Conservation (phyloP, 2,113 vertebrate species). For the Nothocercus julius region DNA sequence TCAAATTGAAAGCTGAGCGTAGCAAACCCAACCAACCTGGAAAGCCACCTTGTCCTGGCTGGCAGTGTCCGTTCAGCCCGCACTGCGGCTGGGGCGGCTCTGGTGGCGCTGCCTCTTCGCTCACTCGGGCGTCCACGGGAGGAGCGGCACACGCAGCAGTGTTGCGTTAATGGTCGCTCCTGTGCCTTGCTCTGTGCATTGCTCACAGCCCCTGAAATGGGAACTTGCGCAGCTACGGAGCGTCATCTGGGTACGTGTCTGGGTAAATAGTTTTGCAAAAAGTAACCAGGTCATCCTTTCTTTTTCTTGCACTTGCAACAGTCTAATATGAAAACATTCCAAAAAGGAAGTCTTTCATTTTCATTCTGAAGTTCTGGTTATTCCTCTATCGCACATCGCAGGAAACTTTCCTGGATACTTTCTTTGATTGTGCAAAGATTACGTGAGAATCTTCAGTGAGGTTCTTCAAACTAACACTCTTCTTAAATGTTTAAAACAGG, state of each 20-base stretch:
- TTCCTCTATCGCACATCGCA: background rate
- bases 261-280: background rate
- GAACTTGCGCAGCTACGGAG: background rate
- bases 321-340: background rate
- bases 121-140: fast-evolving
- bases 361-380: background rate
- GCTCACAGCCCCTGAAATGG: background rate
- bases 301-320: background rate
- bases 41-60: too few species aligned
- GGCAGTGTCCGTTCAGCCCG: too few species aligned
- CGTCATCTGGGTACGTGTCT: background rate
- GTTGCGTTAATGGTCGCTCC: fast-evolving
- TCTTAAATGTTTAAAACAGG: background rate
- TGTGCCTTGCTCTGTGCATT: fast-evolving
- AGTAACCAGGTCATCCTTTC: background rate
- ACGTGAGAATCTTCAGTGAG: background rate
- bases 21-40: background rate
- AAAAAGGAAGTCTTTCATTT: background rate
- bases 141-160: background rate
- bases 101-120: background rate
- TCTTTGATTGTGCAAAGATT: background rate
- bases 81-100: background rate
- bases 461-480: background rate
- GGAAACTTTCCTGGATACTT: background rate
- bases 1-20: background rate